phyloP scores from a whole-genome alignment of 2,113 vertebrate species.

The rat (Rattus norvegicus) region DNA sequence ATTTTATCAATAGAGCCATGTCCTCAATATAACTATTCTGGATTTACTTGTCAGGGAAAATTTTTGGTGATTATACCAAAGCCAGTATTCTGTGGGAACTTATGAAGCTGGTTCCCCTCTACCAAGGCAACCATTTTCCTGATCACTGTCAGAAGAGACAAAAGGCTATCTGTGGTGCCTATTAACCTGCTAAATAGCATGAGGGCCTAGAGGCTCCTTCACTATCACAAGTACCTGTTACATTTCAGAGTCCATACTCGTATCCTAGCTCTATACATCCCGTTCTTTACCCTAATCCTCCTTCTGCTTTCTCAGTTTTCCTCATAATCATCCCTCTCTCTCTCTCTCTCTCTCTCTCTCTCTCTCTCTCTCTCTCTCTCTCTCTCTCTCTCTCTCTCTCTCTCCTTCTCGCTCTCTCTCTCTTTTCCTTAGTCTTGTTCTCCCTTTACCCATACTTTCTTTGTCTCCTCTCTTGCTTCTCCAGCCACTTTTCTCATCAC shows the following conservation, averaged over 20 bases:
- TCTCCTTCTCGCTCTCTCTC: too few species aligned
- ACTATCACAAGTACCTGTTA: neutral
- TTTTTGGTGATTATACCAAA: neutral
- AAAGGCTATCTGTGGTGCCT: neutral
- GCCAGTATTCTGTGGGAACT: neutral
- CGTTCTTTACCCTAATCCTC: neutral
- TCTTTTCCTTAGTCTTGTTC: too few species aligned
- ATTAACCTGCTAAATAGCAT: neutral
- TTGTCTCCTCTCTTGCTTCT: neutral
- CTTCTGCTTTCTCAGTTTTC: neutral
- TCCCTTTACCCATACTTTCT: too few species aligned
- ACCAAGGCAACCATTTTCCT: neutral
- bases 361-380: neutral
- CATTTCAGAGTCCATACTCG: neutral
- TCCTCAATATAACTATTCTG: neutral
- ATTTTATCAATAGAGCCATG: neutral
- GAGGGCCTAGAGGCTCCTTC: neutral
- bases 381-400: neutral
- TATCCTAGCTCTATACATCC: neutral
- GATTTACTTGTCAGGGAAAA: neutral
- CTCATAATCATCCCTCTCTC: neutral
- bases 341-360: neutral
- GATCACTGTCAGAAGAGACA: neutral
- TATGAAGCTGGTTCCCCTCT: neutral
- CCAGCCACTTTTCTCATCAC: neutral